Base-by-base conservation (phyloP, 2,888 invertebrate species). In the Aleiodes testaceus region DNA sequence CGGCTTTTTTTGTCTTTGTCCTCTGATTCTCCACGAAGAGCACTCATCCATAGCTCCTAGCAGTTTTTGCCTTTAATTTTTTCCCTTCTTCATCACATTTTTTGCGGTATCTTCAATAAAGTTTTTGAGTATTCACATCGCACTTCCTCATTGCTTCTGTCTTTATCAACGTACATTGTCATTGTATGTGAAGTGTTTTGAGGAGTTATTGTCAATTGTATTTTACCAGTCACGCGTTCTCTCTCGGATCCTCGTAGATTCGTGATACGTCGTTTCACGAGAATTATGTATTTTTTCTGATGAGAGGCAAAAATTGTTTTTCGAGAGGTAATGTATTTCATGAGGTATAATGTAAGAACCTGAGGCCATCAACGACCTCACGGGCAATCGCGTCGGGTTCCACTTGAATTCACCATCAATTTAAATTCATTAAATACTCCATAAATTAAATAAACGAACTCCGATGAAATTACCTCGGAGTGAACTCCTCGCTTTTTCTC, bases 341-440 rank as follows among this genome's bases (percentile, higher is more conserved):
- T n/a, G 59, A 59, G 55, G 30, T 59, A 42, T 42, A 59, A 59
- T 59, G 59, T 59, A 59, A 18, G 18, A 16, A 59, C 59, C 59
- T 36, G 9, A 69, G 52, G 52, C 61, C 45, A 64, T 69, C 69
- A 69, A 69, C 64, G 64, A 69, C 69, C 69, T 64, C 69, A 64
- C 52, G 55, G 59, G 67, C 45, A 64, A 69, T 69, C 64, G 63
- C 64, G 53, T 36, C 64, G 26, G 59, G 63, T 53, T 53, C 64
- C 45, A 16, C 16, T 52, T 69, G 42, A 69, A 64, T 64, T 52
- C 53, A 44, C 53, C 64, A 64, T 69, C 69, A 52, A 69, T 69
- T 69, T 64, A 64, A 69, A 69, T 69, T 69, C 64, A 69, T 69
- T 69, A 69, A 64, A 69, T 63, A 52, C 53, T 52, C 63, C 69